These are phyloP conservation scores for Ennomos fuscantarius DNA, from an alignment of 2,888 invertebrate species.

Conservation along the genomic window DNA sequence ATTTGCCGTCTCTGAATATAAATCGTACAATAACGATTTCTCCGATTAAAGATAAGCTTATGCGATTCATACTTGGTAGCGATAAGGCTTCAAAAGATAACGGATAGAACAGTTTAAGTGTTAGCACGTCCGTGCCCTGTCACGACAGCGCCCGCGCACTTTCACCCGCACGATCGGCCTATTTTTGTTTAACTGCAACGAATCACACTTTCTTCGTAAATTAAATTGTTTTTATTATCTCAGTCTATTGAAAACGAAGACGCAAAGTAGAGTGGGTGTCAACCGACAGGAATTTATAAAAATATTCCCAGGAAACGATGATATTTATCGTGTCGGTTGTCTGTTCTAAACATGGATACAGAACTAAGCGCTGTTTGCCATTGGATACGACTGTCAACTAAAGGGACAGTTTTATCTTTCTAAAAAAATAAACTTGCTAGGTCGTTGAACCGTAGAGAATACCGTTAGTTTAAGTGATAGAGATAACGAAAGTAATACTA, in stretches of 20 bases:
- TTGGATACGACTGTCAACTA: slow-evolving; percentile 56
- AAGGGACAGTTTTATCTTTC: slow-evolving; percentile 66
- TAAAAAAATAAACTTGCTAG: slow-evolving; percentile 56
- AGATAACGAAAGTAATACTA: slow-evolving; percentile 23
- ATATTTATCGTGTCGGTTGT: slow-evolving; percentile 56
- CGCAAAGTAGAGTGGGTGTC: background rate
- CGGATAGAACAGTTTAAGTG: slow-evolving; percentile 46
- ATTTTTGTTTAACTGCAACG: slow-evolving; percentile 59
- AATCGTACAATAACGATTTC: slow-evolving; percentile 12
- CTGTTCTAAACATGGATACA: slow-evolving; percentile 59
- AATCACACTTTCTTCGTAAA: slow-evolving; percentile 61
- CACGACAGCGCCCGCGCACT: slow-evolving; percentile 67
- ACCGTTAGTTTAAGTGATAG: slow-evolving; percentile 4
- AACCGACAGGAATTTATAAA: slow-evolving; percentile 31
- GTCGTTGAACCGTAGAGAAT: slow-evolving; percentile 55
- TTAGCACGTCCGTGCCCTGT: slow-evolving; percentile 64
- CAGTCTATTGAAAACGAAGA: background rate
- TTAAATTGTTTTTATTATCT: slow-evolving; percentile 21
- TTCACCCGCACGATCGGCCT: slow-evolving; percentile 75
- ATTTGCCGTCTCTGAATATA: slow-evolving; percentile 7
- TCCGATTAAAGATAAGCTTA: slow-evolving; percentile 20
- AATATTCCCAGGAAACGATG: slow-evolving; percentile 65
- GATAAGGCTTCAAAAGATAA: slow-evolving; percentile 39
- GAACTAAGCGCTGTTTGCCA: slow-evolving; percentile 60
- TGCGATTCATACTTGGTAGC: slow-evolving; percentile 19